phyloP scores from a whole-genome alignment of 2,113 vertebrate species.

The Callaeas wilsoni region DNA sequence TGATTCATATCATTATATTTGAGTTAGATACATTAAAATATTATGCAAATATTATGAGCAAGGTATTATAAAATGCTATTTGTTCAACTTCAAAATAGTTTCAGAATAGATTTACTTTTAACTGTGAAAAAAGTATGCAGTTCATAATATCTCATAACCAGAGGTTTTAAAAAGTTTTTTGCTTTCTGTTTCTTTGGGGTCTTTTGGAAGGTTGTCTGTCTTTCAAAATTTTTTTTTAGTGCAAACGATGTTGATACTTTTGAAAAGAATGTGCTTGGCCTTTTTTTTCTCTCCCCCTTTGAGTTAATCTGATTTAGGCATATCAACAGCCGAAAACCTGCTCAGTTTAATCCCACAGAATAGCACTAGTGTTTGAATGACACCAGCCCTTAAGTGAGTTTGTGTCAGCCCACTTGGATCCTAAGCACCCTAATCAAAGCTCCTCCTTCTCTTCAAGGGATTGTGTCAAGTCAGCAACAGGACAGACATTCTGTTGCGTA shows the following conservation, averaged over 20 bases:
- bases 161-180: background rate
- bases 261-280: background rate
- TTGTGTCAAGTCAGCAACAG: background rate
- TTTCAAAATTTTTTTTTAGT: background rate
- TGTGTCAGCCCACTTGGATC: background rate
- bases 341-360: background rate
- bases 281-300: background rate
- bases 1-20: background rate
- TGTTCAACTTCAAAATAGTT: background rate
- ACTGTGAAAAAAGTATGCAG: background rate
- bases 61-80: background rate
- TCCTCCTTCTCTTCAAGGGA: background rate
- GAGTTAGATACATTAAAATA: background rate
- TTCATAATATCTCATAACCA: background rate
- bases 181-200: background rate
- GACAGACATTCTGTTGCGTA: background rate
- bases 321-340: background rate
- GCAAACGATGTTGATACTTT: background rate
- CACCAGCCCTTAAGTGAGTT: background rate
- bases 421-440: background rate
- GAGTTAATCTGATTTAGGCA: background rate
- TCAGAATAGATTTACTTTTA: background rate
- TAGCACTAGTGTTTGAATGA: background rate
- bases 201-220: background rate
- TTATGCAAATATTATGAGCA: background rate